A percentile compares a stretch with the other conserved stretches of the same genome.
phyloP scores from a whole-genome alignment of 2,113 vertebrate species.

The Triplophysa siluroides region DNA sequence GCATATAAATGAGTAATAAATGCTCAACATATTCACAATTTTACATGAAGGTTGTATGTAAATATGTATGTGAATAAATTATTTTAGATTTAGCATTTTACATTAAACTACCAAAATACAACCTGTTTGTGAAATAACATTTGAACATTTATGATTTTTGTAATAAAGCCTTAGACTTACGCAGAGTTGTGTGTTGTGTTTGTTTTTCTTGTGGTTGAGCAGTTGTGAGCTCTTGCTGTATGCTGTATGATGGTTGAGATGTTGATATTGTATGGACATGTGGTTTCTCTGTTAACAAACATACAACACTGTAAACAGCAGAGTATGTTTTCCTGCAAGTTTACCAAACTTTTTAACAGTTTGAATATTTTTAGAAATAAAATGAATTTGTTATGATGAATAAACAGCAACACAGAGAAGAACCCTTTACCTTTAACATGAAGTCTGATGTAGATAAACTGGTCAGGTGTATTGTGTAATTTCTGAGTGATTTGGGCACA shows the following conservation, averaged over 20 bases:
- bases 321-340: background rate
- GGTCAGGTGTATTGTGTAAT: too few relatives aligned
- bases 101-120: background rate
- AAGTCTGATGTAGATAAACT: background rate
- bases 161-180: background rate
- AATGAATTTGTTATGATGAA: background rate
- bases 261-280: background rate
- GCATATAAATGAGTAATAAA: too few relatives aligned
- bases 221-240: background rate
- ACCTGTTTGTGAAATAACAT: too few relatives aligned
- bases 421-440: background rate
- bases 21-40: too few relatives aligned
- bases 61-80: too few relatives aligned
- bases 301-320: background rate
- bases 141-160: too few relatives aligned
- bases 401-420: background rate
- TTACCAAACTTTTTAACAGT: too few relatives aligned
- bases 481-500: too few relatives aligned
- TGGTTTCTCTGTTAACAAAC: background rate
- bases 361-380: too few relatives aligned
- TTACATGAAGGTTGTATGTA: too few relatives aligned
- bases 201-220: too few relatives aligned
- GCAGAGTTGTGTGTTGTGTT: background rate
- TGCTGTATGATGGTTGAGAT: background rate
- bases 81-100: too few relatives aligned